A percentile compares a stretch with the other conserved stretches of the same genome.
phyloP scores from a whole-genome alignment of 1,140 invertebrate species.

The Calliopsis andreniformis region DNA sequence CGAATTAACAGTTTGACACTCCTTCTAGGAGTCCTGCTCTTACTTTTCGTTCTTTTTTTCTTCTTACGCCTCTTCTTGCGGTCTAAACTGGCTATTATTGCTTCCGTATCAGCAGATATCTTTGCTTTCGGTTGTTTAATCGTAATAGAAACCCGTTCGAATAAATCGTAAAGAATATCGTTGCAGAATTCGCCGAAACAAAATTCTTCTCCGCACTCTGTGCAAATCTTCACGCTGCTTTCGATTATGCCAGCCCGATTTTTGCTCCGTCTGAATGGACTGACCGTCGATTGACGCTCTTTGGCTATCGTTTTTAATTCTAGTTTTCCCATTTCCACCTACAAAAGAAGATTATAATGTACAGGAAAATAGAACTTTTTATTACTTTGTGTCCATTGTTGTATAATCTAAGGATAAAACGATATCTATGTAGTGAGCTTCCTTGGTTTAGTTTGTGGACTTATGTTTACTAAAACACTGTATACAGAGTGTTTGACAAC shows the following conservation, averaged over 20 bases:
- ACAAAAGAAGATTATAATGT: neutral
- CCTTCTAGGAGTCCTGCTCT: constrained; percentile 56
- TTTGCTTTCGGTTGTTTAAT: constrained; percentile 67
- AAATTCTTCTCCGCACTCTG: constrained; percentile 92
- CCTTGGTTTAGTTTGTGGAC: too few species aligned
- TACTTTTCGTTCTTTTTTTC: constrained; percentile 61
- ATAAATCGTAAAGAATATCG: constrained; percentile 82
- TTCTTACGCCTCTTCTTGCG: constrained; percentile 59
- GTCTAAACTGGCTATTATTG: constrained; percentile 74
- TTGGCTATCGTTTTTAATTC: constrained; percentile 85
- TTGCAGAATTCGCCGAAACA: constrained; percentile 86
- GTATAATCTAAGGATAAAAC: too few species aligned
- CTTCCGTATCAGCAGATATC: constrained; percentile 74
- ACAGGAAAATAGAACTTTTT: neutral
- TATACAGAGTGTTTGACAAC: too few species aligned
- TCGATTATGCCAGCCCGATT: constrained; percentile 91
- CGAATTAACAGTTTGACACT: constrained; percentile 57
- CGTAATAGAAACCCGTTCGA: constrained; percentile 67
- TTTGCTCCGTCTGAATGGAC: constrained; percentile 87
- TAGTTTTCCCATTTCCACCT: constrained; percentile 91
- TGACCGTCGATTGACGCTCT: constrained; percentile 85
- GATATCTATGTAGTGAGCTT: too few species aligned
- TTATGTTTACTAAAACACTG: too few species aligned
- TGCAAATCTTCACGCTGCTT: constrained; percentile 87
- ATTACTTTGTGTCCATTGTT: neutral